Base-by-base conservation (phyloP, 2,888 invertebrate genomes). In the Pemphredon lugubris region DNA sequence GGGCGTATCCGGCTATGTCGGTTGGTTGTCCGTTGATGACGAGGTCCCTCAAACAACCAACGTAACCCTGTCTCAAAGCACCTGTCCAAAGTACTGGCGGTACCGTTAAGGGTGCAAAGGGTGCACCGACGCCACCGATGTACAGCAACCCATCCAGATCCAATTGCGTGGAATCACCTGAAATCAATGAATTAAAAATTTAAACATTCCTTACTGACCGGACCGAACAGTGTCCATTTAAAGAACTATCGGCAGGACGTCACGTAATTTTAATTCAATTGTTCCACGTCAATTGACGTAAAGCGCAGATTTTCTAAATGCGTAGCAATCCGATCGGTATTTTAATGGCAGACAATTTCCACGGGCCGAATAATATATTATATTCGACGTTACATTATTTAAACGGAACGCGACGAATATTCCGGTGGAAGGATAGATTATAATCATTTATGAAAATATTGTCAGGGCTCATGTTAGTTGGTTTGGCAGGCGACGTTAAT, bases 81-180 rank as follows among this genome's bases (percentile, higher is more conserved):
- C 96, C 97, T 0, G 97, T 96, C 98, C 98, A 98, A 67, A 98
- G 91, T 14, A 95, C 96, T 1, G 96, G 93, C 0, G 98, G 97
- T 54, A 96, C 93, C 42, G 94, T 92, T 5, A 94, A 92, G 20
- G 94, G 94, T 0, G 94, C 93, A 87, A 96, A 96, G 26, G 95
- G 94, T 0, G 95, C 94, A 0, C 96, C 96, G 11, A 97, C 92
- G 1, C 97, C 97, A 0, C 98, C 98, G 23, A 98, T 93, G 88
- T 94, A 97, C 83, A 98, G 92, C 9, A 96, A 94, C 0, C 97
- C 97, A 77, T 96, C 96, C 55, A 98, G 90, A 87, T 98, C 97
- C 73, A 98, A 91, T 83, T 96, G 95, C 77, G 95, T 96, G 1
- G 96, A 96, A 86, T 96, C 96, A 20, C 95, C 96, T 94, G 90